A percentile compares a stretch with the other conserved stretches of the same genome.
phyloP scores from a whole-genome alignment of 2,113 vertebrate genomes.

The Opisthocomus hoazin region DNA sequence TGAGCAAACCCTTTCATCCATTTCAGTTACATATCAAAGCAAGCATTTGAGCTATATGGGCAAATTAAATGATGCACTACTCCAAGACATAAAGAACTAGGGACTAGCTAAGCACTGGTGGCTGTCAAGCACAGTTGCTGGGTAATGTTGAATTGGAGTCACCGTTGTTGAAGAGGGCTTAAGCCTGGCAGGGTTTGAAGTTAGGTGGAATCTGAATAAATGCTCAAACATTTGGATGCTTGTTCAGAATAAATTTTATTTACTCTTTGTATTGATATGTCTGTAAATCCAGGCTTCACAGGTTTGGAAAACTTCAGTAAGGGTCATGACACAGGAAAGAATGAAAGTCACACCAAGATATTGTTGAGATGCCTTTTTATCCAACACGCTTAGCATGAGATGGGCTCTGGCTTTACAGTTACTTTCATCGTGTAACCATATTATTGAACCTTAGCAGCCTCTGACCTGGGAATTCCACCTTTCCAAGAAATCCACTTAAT shows the following conservation, averaged over 20 bases:
- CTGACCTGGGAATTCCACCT: conserved; percentile 1
- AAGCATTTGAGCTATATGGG: neutral
- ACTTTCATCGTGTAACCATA: neutral
- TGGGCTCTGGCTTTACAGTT: neutral
- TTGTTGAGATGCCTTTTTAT: neutral
- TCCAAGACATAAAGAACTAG: neutral
- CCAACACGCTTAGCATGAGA: neutral
- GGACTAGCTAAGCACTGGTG: neutral
- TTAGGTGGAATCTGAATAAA: neutral
- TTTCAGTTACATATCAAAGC: conserved; percentile 1
- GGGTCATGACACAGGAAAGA: neutral
- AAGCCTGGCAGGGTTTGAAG: neutral
- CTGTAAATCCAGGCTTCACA: neutral
- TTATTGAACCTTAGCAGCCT: neutral
- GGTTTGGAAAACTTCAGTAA: neutral
- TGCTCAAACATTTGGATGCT: neutral
- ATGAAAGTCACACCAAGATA: neutral
- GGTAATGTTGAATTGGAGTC: neutral
- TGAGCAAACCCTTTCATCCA: neutral
- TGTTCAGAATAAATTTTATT: neutral
- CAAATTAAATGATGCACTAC: conserved; percentile 18
- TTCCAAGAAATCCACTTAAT: neutral
- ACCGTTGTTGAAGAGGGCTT: neutral
- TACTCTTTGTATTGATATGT: neutral
- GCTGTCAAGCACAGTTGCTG: neutral